phyloP scores from a whole-genome alignment of 2,797 vertebrate genomes.

The Acrocephalus scirpaceus region DNA sequence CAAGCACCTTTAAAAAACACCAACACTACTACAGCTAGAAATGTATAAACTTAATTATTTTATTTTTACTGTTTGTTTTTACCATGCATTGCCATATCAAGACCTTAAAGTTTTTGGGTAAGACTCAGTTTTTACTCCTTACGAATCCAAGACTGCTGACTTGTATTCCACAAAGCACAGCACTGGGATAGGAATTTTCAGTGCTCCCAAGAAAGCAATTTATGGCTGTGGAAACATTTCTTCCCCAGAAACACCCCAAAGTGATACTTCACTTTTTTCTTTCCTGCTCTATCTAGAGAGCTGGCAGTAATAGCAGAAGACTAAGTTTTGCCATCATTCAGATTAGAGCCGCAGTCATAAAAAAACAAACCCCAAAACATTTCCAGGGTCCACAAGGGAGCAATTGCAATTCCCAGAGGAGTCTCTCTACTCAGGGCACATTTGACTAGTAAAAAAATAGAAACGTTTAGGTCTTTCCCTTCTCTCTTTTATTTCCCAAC shows the following conservation, averaged over 20 bases:
- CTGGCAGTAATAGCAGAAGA: background rate
- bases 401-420: background rate
- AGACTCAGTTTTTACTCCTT: background rate
- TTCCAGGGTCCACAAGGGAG: background rate
- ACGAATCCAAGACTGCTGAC: background rate
- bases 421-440: background rate
- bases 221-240: background rate
- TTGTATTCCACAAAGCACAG: fast-evolving
- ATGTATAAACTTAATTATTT: background rate
- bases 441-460: background rate
- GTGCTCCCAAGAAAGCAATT: background rate
- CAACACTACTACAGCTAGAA: background rate
- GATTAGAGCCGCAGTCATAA: background rate
- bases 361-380: background rate
- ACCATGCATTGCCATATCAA: background rate
- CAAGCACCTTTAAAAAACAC: background rate
- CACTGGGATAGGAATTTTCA: background rate
- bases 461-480: background rate
- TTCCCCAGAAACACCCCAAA: background rate
- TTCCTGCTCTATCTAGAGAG: background rate
- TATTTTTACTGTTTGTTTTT: background rate
- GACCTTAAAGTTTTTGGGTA: background rate
- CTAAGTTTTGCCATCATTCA: background rate
- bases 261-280: background rate
- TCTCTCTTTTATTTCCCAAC: background rate